Evolutionary conservation across 2,797 vertebrate species (phyloP).

Genomic region (Tenualosa ilisha): DNA sequence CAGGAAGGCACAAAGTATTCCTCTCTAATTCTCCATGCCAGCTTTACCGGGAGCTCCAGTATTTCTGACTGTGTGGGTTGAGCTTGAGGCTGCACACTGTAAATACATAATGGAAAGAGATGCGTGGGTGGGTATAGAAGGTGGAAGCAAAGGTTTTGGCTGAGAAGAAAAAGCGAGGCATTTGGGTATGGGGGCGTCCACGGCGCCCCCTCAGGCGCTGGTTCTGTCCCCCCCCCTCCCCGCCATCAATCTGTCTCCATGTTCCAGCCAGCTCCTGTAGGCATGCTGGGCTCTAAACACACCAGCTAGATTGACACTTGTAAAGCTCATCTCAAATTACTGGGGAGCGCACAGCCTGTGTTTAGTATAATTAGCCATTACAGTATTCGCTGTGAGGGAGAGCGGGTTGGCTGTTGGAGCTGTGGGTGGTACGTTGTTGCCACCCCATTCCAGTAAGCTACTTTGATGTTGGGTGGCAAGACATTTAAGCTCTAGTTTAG

Average conservation of each 20-base stretch:
- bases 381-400: conserved; percentile 16
- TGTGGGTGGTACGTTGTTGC: not conserved
- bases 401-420: not conserved
- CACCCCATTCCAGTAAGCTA: not conserved
- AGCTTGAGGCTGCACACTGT: not conserved
- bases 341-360: not conserved
- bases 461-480: not conserved
- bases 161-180: not conserved
- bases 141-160: not conserved
- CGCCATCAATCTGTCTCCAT: conserved; percentile 16
- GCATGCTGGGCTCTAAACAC: not conserved
- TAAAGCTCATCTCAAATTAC: not conserved
- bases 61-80: not conserved
- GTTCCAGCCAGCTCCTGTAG: not conserved
- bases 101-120: not conserved
- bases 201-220: not conserved
- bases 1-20: not conserved
- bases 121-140: not conserved
- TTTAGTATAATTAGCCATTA: conserved; percentile 1
- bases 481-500: not conserved
- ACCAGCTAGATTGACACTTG: not conserved
- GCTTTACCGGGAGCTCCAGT: not conserved
- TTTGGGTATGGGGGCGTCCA: not conserved
- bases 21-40: not conserved
- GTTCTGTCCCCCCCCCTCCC: not conserved